Evolutionary conservation across 1,140 invertebrate genomes (phyloP), one percentile per base, ranked within the genome.

Genomic region (Anadara kagoshimensis): DNA sequence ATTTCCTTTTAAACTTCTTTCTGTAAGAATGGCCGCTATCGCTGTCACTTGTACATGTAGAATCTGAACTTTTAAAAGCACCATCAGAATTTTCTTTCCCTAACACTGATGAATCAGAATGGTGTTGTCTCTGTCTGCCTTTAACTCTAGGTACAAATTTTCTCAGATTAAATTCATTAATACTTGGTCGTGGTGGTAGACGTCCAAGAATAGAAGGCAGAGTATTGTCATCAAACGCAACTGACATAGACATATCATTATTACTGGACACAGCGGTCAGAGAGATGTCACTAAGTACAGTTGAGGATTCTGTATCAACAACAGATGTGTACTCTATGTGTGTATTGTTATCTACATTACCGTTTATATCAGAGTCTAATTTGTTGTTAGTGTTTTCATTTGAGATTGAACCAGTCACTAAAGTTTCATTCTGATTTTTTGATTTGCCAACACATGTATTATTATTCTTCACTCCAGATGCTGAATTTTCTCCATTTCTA

Each of bases 221-320:
- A 14, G 72, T 62, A 12, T 73, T 41, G 49, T 81, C 81, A 53
- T 66, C 73, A 53, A 78, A 83, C 10, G 76, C 76, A 16, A 74
- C 58, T 18, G 83, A 84, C 83, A 84, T 78, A n/a, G 83, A 84
- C 29, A 76, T 61, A 24, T 73, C 76, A 26, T 54, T 65, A 1
- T 67, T 68, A 24, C 65, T 51, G 7, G 29, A 36, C 29, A 36
- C 29, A 36, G 29, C 29, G n/a, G n/a, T n/a, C n/a, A n/a, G n/a
- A 36, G 29, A 36, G 2, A 36, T 36, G 29, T 36, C 29, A 36
- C n/a, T 22, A 1, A 47, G 14, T 41, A 43, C n/a, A 59, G 41
- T 69, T 16, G 41, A 22, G 53, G 26, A 63, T 61, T 63, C 47
- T 44, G 51, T 53, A 14, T 53, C 53, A 26, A 47, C 45, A 47